Base-by-base conservation (phyloP, 2,888 invertebrate genomes). In the Pseudococcus viburni region DNA sequence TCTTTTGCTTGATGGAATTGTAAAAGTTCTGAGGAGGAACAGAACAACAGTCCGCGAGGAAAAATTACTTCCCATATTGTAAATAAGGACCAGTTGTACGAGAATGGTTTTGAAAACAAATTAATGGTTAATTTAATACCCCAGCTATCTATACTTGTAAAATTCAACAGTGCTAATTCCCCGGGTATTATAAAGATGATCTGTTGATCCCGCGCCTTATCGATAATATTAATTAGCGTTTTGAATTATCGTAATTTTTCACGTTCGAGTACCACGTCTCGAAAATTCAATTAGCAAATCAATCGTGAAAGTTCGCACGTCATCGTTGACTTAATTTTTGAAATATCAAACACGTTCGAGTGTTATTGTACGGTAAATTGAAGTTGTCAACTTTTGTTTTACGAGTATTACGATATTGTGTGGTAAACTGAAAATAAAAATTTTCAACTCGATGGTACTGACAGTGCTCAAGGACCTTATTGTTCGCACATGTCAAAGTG, bases 341-440 rank as follows among this genome's bases (percentile, higher is more conserved):
- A 42, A 80, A 80, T 42, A 80, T 80, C 42, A 80, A 80, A 80
- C 80, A 80, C 80, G 68, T 80, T 80, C 42, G 80, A 80, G 80
- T 39, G 80, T 80, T 42, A 80, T 80, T 80, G 42, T 80, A 80
- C 7, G n/a, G 42, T 80, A 73, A 42, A 80, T 80, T 80, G 80
- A 80, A 80, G 80, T 80, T 80, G 80, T 80, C 80, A 42, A 80
- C 80, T 42, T 80, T 80, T 73, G 68, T 80, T 80, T 80, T 80
- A 26, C 73, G 15, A 15, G 73, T 17, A 80, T 80, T 80, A 80
- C 80, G 42, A 80, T 80, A 80, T 80, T 80, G 42, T 42, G 42
- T 59, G 59, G 59, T 59, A 19, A 80, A 80, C n/a, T 42, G 80
- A 80, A 80, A 80, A 80, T 80, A 42, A 42, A 42, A 80, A 80